Evolutionary conservation across 1,140 invertebrate genomes (phyloP).

Genomic region (Tetramorium parvispinum): DNA sequence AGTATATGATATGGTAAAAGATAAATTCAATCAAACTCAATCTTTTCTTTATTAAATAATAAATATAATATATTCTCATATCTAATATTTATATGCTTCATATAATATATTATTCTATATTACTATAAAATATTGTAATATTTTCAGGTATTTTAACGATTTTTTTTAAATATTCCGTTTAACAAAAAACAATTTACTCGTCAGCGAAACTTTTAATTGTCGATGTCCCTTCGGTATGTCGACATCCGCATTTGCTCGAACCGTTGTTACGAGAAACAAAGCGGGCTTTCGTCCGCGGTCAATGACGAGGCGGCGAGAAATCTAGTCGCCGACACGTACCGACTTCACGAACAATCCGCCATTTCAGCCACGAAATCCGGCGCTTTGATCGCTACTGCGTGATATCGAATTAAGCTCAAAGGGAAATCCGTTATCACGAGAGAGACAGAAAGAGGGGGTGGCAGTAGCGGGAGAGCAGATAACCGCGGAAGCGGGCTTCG

Average conservation of each 20-base stretch:
- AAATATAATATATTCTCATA: background rate
- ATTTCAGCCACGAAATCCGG: conserved; percentile 39
- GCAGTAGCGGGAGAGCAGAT: background rate
- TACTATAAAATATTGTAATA: background rate
- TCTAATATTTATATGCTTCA: background rate
- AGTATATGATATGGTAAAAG: too few relatives aligned
- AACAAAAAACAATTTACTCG: background rate
- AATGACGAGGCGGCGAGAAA: conserved; percentile 21
- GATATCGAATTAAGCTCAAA: conserved; percentile 68
- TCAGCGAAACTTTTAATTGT: conserved; percentile 58
- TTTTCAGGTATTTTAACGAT: background rate
- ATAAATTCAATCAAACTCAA: background rate
- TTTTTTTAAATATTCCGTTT: background rate
- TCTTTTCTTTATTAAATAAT: background rate
- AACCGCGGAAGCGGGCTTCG: conserved; percentile 20
- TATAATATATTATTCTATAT: background rate
- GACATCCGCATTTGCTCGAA: conserved; percentile 19
- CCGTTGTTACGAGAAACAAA: conserved; percentile 55
- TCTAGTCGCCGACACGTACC: conserved; percentile 37
- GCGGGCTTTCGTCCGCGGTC: conserved; percentile 38
- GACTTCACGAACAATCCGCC: conserved; percentile 67
- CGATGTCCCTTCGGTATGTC: background rate
- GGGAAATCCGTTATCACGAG: conserved; percentile 1
- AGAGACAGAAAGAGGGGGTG: background rate
- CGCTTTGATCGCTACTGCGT: conserved; percentile 68